Conservation (phyloP, 2,888 invertebrate genomes). For the Mimumesa dahlbomi region DNA sequence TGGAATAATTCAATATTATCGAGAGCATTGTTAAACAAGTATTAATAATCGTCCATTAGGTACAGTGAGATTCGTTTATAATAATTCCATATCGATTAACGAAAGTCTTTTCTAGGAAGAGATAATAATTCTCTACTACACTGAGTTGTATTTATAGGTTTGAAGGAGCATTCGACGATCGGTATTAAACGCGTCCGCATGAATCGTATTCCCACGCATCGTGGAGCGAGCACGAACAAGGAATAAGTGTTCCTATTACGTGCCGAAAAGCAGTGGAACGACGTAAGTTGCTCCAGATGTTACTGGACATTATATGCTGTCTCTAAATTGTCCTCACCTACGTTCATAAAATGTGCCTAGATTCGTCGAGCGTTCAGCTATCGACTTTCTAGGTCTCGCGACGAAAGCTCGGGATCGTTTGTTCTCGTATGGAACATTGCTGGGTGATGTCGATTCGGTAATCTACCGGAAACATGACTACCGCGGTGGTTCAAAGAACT, state of each 20-base stretch:
- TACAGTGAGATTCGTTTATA: no score
- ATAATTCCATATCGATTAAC: no score
- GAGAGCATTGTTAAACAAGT: no score
- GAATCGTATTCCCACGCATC: slow-evolving; percentile 46
- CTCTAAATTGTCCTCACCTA: slow-evolving; percentile 52
- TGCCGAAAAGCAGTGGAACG: slow-evolving; percentile 33
- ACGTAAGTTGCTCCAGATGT: slow-evolving; percentile 45
- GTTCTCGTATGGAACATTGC: no score
- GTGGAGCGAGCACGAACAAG: slow-evolving; percentile 29
- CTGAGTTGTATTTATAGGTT: no score
- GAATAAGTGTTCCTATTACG: slow-evolving; percentile 32
- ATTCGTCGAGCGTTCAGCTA: slow-evolving; percentile 15
- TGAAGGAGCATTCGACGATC: slow-evolving; percentile 19
- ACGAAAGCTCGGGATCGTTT: no score
- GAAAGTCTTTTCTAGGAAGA: no score
- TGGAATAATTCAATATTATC: no score
- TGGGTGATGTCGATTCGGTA: neutral
- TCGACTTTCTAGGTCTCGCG: slow-evolving; percentile 43
- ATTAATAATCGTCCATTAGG: no score
- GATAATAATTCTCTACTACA: no score
- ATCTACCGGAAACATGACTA: slow-evolving; percentile 25
- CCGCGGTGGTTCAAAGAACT: slow-evolving; percentile 2
- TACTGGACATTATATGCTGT: slow-evolving; percentile 38
- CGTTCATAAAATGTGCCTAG: slow-evolving; percentile 58
- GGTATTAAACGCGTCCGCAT: neutral